Percentiles rank a stretch among this genome's conserved stretches.
Evolutionary conservation across 2,888 invertebrate species (phyloP).

Genomic region (Hemicrepidius hirtus): DNA sequence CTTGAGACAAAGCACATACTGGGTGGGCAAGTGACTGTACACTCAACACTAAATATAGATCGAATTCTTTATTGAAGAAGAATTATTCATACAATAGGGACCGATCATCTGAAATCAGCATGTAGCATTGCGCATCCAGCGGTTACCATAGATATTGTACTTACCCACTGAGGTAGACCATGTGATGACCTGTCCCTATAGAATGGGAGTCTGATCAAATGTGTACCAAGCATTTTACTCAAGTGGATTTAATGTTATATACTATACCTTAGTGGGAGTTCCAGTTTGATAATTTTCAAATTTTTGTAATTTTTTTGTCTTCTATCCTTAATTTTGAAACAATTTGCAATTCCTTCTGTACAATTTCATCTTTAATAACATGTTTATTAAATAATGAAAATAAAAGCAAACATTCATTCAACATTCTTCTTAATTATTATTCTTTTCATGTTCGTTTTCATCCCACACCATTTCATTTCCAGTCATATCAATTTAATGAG

Average conservation of each 20-base stretch:
- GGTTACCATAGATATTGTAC: too few relatives aligned
- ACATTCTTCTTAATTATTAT: background rate
- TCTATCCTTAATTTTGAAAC: slow-evolving; percentile 73
- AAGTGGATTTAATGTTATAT: background rate
- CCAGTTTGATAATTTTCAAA: slow-evolving; percentile 75
- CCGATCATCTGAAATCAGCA: too few relatives aligned
- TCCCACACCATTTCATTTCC: slow-evolving; percentile 4
- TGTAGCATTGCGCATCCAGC: too few relatives aligned
- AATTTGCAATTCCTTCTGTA: slow-evolving; percentile 70
- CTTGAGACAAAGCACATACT: too few relatives aligned
- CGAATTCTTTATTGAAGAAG: too few relatives aligned
- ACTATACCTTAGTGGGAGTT: slow-evolving; percentile 72
- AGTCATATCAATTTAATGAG: slow-evolving; percentile 11
- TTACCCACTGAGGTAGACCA: too few relatives aligned
- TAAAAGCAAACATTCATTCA: background rate
- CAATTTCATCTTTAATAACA: slow-evolving; percentile 62
- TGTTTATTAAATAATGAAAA: background rate
- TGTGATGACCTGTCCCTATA: too few relatives aligned
- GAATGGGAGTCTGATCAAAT: too few relatives aligned
- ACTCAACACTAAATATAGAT: too few relatives aligned
- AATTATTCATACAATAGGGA: too few relatives aligned
- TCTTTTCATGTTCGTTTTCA: background rate
- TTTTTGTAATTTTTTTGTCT: slow-evolving; percentile 74
- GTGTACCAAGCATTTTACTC: too few relatives aligned
- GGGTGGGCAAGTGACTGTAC: too few relatives aligned